These are phyloP conservation scores for Drosophila niveifrons DNA, from an alignment of 2,888 invertebrate species.

Conservation along the genomic window DNA sequence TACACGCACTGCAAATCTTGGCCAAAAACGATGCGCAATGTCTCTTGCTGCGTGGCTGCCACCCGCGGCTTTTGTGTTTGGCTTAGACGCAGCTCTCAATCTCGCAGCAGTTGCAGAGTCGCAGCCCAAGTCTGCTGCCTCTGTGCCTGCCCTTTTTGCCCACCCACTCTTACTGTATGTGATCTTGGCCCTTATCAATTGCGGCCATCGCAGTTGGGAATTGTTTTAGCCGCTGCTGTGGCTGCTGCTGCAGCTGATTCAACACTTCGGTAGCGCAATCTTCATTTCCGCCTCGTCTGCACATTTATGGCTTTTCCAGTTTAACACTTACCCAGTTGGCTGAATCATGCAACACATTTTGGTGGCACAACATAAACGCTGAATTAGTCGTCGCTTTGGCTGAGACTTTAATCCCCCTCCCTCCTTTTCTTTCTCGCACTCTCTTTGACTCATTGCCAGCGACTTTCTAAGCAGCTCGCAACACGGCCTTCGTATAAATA, in stretches of 20 bases:
- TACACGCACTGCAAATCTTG: constrained; percentile 30
- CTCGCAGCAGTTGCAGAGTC: constrained; percentile 16
- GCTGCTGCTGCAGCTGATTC: constrained; percentile 52
- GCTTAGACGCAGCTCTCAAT: constrained; percentile 60
- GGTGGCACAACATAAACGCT: constrained; percentile 38
- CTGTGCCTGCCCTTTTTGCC: constrained; percentile 9
- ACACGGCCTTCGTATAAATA: constrained; percentile 43
- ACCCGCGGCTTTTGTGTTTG: constrained; percentile 69
- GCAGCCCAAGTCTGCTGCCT: background rate
- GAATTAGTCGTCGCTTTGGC: constrained; percentile 33
- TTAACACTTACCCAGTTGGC: constrained; percentile 11
- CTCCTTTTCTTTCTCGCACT: background rate
- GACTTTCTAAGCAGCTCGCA: constrained; percentile 59
- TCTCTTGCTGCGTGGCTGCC: constrained; percentile 64
- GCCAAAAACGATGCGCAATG: constrained; percentile 44
- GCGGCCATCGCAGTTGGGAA: constrained; percentile 45
- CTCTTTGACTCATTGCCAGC: constrained; percentile 60
- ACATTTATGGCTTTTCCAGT: constrained; percentile 36
- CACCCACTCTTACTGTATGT: constrained; percentile 10
- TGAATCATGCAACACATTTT: constrained; percentile 54
- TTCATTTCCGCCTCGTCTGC: constrained; percentile 62
- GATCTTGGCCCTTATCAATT: constrained; percentile 50
- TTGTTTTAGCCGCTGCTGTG: background rate
- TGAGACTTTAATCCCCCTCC: constrained; percentile 12
- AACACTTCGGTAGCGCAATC: constrained; percentile 69